Percentiles rank a stretch among this genome's conserved stretches.
Evolutionary conservation across 2,113 vertebrate genomes (phyloP).

Genomic region (Anoura caudifer): DNA sequence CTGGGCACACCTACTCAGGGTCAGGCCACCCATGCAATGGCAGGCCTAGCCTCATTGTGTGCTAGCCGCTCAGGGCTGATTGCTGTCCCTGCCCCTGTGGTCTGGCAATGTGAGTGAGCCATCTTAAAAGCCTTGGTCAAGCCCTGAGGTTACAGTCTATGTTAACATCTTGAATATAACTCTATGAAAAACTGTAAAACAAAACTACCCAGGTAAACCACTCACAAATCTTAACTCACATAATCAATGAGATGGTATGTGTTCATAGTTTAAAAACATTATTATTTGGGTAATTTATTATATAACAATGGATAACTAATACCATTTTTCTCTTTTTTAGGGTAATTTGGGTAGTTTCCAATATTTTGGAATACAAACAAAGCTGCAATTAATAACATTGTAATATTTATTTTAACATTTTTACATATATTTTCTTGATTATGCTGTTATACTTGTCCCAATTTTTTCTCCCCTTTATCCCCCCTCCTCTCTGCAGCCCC

Average conservation of each 20-base stretch:
- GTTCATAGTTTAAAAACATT: not conserved
- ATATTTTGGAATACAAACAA: not conserved
- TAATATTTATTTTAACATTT: not conserved
- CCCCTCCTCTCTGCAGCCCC: too few relatives aligned
- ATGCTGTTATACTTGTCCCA: too few relatives aligned
- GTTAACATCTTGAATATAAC: not conserved
- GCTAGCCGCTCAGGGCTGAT: not conserved
- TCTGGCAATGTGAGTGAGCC: not conserved
- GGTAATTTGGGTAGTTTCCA: not conserved
- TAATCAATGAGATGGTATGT: not conserved
- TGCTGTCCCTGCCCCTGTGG: not conserved
- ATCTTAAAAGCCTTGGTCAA: not conserved
- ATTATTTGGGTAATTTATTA: not conserved
- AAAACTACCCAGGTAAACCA: not conserved
- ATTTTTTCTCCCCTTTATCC: too few relatives aligned
- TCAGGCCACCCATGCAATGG: too few relatives aligned
- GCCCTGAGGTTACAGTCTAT: not conserved
- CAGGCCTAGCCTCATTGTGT: not conserved
- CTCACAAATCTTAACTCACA: not conserved
- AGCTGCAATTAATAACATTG: not conserved
- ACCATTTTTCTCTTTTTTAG: not conserved
- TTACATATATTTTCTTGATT: too few relatives aligned
- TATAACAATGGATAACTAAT: not conserved
- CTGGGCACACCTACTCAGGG: too few relatives aligned
- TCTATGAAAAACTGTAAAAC: not conserved